Percentiles rank a stretch among this genome's conserved stretches.
phyloP scores from a whole-genome alignment of 2,888 invertebrate genomes.

The Clanis bilineata region DNA sequence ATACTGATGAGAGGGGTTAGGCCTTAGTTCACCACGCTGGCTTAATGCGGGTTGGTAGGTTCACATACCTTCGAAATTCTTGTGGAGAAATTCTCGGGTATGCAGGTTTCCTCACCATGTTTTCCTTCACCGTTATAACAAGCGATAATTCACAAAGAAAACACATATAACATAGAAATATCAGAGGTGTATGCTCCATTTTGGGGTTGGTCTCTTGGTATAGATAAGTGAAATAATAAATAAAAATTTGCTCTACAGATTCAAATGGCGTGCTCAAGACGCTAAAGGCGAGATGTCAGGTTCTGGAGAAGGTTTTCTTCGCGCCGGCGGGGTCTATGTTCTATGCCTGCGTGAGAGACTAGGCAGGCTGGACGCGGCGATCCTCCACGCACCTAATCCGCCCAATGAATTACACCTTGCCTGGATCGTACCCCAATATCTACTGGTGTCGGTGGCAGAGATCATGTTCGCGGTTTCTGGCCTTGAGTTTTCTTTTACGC shows the following conservation, averaged over 20 bases:
- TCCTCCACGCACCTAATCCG: constrained; percentile 83
- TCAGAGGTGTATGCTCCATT: too few species aligned
- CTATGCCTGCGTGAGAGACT: constrained; percentile 78
- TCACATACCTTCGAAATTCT: too few species aligned
- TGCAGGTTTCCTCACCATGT: too few species aligned
- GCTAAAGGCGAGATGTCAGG: constrained; percentile 57
- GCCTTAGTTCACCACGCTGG: too few species aligned
- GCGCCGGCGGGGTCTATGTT: constrained; percentile 80
- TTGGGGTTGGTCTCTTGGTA: too few species aligned
- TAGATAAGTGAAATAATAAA: too few species aligned
- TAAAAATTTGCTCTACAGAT: constrained; percentile 38
- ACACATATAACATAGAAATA: too few species aligned
- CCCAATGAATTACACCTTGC: constrained; percentile 86
- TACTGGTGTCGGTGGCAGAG: constrained; percentile 90
- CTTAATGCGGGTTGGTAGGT: too few species aligned
- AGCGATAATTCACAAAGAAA: too few species aligned
- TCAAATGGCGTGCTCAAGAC: constrained; percentile 63
- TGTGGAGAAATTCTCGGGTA: too few species aligned
- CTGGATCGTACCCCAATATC: constrained; percentile 91
- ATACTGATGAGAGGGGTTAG: too few species aligned
- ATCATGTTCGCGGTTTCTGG: constrained; percentile 93
- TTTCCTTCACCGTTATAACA: too few species aligned
- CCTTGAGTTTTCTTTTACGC: constrained; percentile 91
- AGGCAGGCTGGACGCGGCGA: constrained; percentile 77
- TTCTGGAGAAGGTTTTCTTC: constrained; percentile 57